Percentiles rank a stretch among this genome's conserved stretches.
phyloP scores from a whole-genome alignment of 2,113 vertebrate species.

The Catharus fuscescens region DNA sequence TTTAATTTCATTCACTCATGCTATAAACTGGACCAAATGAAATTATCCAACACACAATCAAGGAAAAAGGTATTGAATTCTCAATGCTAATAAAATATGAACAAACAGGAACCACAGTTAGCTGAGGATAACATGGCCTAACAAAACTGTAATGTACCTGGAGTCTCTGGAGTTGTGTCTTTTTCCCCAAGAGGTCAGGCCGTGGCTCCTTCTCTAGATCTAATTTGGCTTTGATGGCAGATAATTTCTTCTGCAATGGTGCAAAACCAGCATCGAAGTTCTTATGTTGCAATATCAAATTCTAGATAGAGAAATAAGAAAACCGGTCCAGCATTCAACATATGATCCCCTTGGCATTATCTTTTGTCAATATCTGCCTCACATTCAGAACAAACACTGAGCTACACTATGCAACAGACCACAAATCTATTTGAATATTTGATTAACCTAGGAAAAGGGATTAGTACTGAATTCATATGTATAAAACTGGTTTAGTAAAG shows the following conservation, averaged over 20 bases:
- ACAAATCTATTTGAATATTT: neutral
- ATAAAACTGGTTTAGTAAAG: neutral
- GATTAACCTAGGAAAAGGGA: neutral
- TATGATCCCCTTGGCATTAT: neutral
- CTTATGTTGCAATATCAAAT: slow-evolving; percentile 79
- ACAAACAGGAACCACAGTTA: neutral
- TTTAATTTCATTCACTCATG: neutral
- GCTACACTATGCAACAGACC: neutral
- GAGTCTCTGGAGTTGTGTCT: slow-evolving; percentile 84
- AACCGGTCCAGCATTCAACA: neutral
- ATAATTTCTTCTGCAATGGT: slow-evolving; percentile 74
- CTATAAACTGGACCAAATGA: neutral
- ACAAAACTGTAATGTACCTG: slow-evolving; percentile 73
- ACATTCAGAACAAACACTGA: neutral
- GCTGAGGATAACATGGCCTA: neutral
- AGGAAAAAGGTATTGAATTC: neutral
- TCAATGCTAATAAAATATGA: neutral
- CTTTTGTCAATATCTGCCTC: neutral
- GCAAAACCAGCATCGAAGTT: slow-evolving; percentile 80
- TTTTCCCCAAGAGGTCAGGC: slow-evolving; percentile 85
- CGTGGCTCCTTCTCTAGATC: slow-evolving; percentile 70
- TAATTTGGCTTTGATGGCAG: slow-evolving; percentile 70
- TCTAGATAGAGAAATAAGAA: slow-evolving; percentile 69
- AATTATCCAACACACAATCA: neutral
- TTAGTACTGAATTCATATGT: neutral